These are phyloP conservation scores for Drosophila hamatofila DNA, from an alignment of 2,888 invertebrate genomes.

Conservation along the genomic window DNA sequence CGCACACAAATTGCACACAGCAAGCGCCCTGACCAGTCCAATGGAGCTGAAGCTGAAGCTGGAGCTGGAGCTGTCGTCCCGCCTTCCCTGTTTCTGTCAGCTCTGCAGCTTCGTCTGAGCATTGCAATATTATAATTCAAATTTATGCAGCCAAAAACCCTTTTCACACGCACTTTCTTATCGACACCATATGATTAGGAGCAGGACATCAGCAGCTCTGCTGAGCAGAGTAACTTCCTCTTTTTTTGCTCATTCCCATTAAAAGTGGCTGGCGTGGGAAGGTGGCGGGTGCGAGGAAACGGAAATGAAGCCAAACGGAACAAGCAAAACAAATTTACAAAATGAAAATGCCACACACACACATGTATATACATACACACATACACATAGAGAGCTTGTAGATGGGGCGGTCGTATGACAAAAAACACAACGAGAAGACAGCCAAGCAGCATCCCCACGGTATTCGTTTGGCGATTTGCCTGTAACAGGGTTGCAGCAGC, in stretches of 20 bases:
- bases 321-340: constrained; percentile 81
- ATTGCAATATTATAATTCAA: constrained; percentile 79
- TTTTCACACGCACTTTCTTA: constrained; percentile 78
- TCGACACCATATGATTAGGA: constrained; percentile 76
- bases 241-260: constrained; percentile 43
- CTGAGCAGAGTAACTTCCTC: constrained; percentile 42
- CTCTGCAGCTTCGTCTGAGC: constrained; percentile 38
- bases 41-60: constrained; percentile 7
- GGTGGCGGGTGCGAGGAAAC: constrained; percentile 55
- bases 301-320: constrained; percentile 80
- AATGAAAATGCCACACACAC: constrained; percentile 75
- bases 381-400: neutral
- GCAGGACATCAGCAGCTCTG: constrained; percentile 22
- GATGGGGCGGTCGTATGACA: constrained; percentile 20
- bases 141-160: constrained; percentile 79
- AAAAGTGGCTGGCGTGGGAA: constrained; percentile 35
- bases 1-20: constrained; percentile 85
- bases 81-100: constrained; percentile 30
- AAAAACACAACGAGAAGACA: constrained; percentile 29
- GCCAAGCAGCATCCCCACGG: constrained; percentile 67
- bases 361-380: constrained; percentile 11
- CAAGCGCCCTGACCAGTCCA: constrained; percentile 57
- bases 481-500: constrained; percentile 67
- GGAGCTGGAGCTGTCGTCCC: constrained; percentile 16
- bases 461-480: constrained; percentile 80